Conservation (phyloP, 2,888 invertebrate species). For the Ormyrus pomaceus region DNA sequence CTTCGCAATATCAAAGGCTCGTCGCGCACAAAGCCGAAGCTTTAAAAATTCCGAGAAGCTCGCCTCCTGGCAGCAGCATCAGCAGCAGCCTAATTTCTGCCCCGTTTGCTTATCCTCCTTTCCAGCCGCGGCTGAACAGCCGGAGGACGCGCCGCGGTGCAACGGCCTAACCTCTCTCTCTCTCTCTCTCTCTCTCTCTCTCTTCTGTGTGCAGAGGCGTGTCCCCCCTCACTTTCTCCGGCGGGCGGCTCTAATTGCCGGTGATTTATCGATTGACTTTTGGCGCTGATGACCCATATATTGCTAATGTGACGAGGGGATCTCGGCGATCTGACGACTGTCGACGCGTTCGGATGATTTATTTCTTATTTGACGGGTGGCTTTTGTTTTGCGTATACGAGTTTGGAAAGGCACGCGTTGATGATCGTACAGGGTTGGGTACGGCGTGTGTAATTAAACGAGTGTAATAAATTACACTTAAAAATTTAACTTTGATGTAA, state of each 20-base stretch:
- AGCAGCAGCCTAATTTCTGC: background rate
- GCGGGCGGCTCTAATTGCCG: slow-evolving; percentile 16
- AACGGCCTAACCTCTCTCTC: slow-evolving; percentile 64
- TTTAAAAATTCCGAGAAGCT: too few species aligned
- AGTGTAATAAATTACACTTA: too few species aligned
- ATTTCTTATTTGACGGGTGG: too few species aligned
- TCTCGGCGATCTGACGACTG: background rate
- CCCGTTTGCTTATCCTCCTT: slow-evolving; percentile 45
- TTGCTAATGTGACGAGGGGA: slow-evolving; percentile 8
- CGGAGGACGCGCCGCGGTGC: slow-evolving; percentile 60
- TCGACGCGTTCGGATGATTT: too few species aligned
- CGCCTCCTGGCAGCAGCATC: too few species aligned
- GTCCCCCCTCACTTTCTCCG: slow-evolving; percentile 32
- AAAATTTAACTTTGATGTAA: too few species aligned
- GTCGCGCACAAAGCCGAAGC: too few species aligned
- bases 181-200: slow-evolving; percentile 9
- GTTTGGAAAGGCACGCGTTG: too few species aligned
- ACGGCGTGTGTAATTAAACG: too few species aligned
- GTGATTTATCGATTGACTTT: slow-evolving; percentile 37
- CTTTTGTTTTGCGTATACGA: too few species aligned
- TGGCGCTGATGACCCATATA: slow-evolving; percentile 19
- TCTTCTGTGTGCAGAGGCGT: background rate
- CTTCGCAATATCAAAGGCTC: too few species aligned
- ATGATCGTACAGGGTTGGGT: too few species aligned
- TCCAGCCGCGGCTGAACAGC: background rate